These are phyloP conservation scores for Epinotia bilunana DNA, from an alignment of 2,888 invertebrate genomes.

Conservation along the genomic window DNA sequence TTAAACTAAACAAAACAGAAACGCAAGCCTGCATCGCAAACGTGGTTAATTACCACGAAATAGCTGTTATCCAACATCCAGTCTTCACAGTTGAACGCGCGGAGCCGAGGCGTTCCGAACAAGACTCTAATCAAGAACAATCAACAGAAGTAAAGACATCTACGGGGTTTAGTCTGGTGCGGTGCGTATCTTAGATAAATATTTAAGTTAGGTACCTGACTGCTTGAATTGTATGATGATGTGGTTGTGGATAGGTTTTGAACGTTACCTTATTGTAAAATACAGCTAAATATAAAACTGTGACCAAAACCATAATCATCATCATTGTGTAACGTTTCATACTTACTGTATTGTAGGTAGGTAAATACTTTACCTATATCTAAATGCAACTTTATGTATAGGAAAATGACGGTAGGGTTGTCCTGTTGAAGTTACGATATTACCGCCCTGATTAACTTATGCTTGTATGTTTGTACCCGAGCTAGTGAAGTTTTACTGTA, in stretches of 20 bases:
- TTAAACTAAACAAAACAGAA: slow-evolving; percentile 35
- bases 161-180: slow-evolving; percentile 27
- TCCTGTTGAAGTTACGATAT: too few relatives aligned
- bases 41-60: slow-evolving; percentile 49
- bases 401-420: too few relatives aligned
- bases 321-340: too few relatives aligned
- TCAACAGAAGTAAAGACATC: slow-evolving; percentile 50
- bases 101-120: slow-evolving; percentile 47
- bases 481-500: too few relatives aligned
- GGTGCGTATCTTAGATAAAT: slow-evolving; percentile 7
- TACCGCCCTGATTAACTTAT: too few relatives aligned
- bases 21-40: slow-evolving; percentile 33
- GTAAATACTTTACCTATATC: too few relatives aligned
- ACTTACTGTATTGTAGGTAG: too few relatives aligned
- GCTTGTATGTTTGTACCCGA: too few relatives aligned
- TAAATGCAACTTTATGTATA: too few relatives aligned
- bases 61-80: slow-evolving; percentile 48
- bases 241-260: too few relatives aligned
- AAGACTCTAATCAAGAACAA: slow-evolving; percentile 55
- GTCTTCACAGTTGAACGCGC: slow-evolving; percentile 43
- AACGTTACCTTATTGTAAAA: not conserved
- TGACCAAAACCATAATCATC: too few relatives aligned
- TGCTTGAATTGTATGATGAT: not conserved
- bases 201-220: not conserved
- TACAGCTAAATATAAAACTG: not conserved